Percentiles rank a stretch among this genome's conserved stretches.
Conservation (phyloP, 1,140 invertebrate genomes). For the Ostrea denselamellosa region DNA sequence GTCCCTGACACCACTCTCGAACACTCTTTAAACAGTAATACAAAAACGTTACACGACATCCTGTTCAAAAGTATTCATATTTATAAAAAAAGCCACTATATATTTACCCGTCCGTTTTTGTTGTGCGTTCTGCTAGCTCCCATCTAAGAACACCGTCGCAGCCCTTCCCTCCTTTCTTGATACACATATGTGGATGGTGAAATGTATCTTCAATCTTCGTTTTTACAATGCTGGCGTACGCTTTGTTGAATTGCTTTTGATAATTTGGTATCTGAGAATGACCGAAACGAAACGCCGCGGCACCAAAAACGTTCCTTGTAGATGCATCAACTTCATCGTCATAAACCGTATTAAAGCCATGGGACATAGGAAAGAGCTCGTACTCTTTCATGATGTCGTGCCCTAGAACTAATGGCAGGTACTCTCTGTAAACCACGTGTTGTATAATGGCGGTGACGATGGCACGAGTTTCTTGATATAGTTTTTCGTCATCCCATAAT, state of each 20-base stretch:
- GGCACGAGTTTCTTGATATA: conserved; percentile 91
- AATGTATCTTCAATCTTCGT: conserved; percentile 18
- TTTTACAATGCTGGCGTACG: neutral
- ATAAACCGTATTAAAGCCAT: conserved; percentile 38
- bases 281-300: conserved; percentile 44
- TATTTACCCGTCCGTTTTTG: conserved; percentile 20
- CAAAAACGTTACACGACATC: neutral
- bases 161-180: neutral
- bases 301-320: conserved; percentile 29
- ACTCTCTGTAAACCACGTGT: conserved; percentile 96
- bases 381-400: conserved; percentile 47
- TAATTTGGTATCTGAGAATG: conserved; percentile 78
- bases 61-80: neutral
- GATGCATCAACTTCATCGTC: conserved; percentile 18
- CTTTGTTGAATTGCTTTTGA: conserved; percentile 16
- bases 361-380: neutral
- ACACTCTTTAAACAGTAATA: conserved; percentile 36
- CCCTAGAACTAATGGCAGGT: conserved; percentile 90
- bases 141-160: conserved; percentile 33
- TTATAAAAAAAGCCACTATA: neutral
- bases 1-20: conserved; percentile 44
- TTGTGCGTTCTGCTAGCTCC: neutral
- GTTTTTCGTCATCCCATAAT: conserved; percentile 93
- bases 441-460: conserved; percentile 97
- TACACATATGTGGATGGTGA: conserved; percentile 42